Evolutionary conservation across 2,888 invertebrate genomes (phyloP), one percentile per base, ranked within the genome.

Genomic region (Orthosia incerta): DNA sequence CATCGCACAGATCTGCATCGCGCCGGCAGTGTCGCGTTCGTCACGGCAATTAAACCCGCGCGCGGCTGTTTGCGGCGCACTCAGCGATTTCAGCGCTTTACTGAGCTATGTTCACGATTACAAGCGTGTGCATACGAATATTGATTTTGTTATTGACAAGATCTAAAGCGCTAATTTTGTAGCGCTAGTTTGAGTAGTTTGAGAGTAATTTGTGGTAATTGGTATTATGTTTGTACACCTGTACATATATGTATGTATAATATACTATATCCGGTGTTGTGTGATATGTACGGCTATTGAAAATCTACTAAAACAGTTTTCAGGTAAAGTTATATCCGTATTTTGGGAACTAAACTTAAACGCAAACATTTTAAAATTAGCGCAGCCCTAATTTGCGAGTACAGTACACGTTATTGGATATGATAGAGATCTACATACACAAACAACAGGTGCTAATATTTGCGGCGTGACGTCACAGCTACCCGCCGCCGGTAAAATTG

Each of bases 81-180:
- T 84, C 85, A 65, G 60, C 71, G 51, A 71, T 71, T 62, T 66
- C 70, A 72, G 77, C 72, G 68, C 70, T 76, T 64, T 71, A 56
- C 78, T 65, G 85, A 70, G 67, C 68, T 71, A 76, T 59, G 59
- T 56, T 46, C 13, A 56, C 45, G 59, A 59, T 71, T 59, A 69
- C 51, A 71, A 63, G 56, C 51, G 39, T 60, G 70, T 74, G 46
- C 31, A 67, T 66, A 70, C 48, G 53, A 31, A 57, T 74, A 75
- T 84, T 81, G 76, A 68, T 74, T 71, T 61, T 62, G 50, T 48
- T 69, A 60, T 66, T 23, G 46, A 57, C 20, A 45, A 15, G 53
- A 62, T 83, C 79, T 39, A 20, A 20, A 59, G 18, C 51, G 59
- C 65, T 31, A 13, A 69, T 79, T 69, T 69, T 48, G 48, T 5